phyloP scores from a whole-genome alignment of 1,140 invertebrate species.

The Coboldia fuscipes region DNA sequence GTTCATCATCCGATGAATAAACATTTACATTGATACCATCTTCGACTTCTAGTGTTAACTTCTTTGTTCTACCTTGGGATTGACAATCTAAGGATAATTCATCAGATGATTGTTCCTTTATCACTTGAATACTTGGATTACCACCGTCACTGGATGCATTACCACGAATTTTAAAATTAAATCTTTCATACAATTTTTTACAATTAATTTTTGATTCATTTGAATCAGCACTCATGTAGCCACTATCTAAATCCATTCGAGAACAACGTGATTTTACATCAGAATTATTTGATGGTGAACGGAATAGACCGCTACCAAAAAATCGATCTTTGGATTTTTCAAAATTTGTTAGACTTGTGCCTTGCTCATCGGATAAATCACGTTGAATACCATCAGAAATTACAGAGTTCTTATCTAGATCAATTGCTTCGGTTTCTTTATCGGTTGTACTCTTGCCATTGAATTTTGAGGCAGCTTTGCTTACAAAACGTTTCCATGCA shows the following conservation, averaged over 20 bases:
- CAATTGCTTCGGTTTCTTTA: slow-evolving; percentile 9
- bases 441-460: slow-evolving; percentile 8
- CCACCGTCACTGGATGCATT: too few relatives aligned
- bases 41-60: not conserved
- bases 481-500: slow-evolving; percentile 22
- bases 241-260: slow-evolving; percentile 29
- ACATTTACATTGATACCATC: not conserved
- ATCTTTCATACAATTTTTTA: slow-evolving; percentile 17
- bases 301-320: too few relatives aligned
- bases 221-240: slow-evolving; percentile 57
- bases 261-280: slow-evolving; percentile 3
- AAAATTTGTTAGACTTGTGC: not conserved
- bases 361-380: not conserved
- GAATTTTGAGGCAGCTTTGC: slow-evolving; percentile 19
- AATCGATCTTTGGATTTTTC: too few relatives aligned
- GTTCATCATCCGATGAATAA: slow-evolving; percentile 2
- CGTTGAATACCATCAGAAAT: slow-evolving; percentile 4
- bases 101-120: too few relatives aligned
- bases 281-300: not conserved
- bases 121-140: too few relatives aligned
- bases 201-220: slow-evolving; percentile 25
- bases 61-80: too few relatives aligned
- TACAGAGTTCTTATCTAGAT: slow-evolving; percentile 1
- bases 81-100: too few relatives aligned
- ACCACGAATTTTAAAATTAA: slow-evolving; percentile 19